Conservation (phyloP, 2,888 invertebrate genomes). For the Eumerus sabulonum region DNA sequence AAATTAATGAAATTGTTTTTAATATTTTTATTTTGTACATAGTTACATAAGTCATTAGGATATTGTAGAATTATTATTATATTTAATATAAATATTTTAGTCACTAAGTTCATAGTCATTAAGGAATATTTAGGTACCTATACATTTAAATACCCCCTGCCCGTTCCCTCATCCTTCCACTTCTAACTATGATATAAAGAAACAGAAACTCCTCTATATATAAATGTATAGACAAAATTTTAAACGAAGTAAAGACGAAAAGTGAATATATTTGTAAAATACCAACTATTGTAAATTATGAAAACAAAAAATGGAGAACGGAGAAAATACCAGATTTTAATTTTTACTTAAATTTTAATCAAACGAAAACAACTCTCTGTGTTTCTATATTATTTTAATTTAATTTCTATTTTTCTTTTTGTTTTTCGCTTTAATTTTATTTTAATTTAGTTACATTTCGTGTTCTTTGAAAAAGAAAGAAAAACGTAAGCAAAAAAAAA, state of each 20-base stretch:
- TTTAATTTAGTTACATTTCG: constrained; percentile 44
- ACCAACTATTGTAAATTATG: constrained; percentile 46
- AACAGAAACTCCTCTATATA: constrained; percentile 36
- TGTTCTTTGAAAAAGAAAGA: constrained; percentile 43
- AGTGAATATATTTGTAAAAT: constrained; percentile 58
- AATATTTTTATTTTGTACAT: constrained; percentile 73
- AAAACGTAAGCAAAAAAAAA: constrained; percentile 61
- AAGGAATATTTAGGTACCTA: constrained; percentile 68
- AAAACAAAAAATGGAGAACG: constrained; percentile 31
- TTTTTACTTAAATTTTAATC: constrained; percentile 36
- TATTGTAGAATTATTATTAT: constrained; percentile 68
- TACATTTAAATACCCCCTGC: constrained; percentile 44
- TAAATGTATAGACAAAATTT: constrained; percentile 59
- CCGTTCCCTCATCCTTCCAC: constrained; percentile 43
- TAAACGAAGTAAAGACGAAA: constrained; percentile 39
- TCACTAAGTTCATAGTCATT: constrained; percentile 46
- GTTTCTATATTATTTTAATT: not conserved
- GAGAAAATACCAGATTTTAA: constrained; percentile 8
- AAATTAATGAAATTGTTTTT: constrained; percentile 57
- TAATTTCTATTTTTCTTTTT: constrained; percentile 21
- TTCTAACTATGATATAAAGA: not conserved
- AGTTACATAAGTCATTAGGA: constrained; percentile 78
- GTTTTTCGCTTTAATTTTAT: constrained; percentile 11
- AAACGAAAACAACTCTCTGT: constrained; percentile 52
- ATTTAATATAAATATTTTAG: constrained; percentile 68